These are phyloP conservation scores for Micrasema longulum DNA, from an alignment of 1,140 invertebrate species.

Conservation along the genomic window DNA sequence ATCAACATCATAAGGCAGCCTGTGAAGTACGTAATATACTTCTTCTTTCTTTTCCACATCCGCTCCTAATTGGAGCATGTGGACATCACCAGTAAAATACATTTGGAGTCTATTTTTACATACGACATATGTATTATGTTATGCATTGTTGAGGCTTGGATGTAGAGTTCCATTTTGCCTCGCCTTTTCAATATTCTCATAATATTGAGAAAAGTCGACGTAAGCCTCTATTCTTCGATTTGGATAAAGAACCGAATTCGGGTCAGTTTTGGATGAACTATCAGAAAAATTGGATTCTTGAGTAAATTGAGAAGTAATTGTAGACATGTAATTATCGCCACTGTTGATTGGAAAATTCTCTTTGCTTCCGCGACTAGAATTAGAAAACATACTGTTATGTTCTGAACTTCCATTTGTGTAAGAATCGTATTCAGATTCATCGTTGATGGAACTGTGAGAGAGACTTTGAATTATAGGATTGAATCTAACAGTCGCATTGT, in stretches of 20 bases:
- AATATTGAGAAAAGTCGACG: slow-evolving; percentile 88
- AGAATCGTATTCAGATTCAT: slow-evolving; percentile 49
- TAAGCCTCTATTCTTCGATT: slow-evolving; percentile 78
- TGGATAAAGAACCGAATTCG: slow-evolving; percentile 66
- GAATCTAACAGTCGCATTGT: slow-evolving; percentile 69
- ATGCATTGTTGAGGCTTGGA: slow-evolving; percentile 21
- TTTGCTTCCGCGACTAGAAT: slow-evolving; percentile 56
- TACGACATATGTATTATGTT: no score
- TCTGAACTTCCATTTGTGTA: slow-evolving; percentile 46
- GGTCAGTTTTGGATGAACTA: slow-evolving; percentile 47
- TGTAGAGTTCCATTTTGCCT: slow-evolving; percentile 71
- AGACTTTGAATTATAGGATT: slow-evolving; percentile 71
- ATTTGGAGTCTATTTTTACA: no score
- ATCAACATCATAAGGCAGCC: no score
- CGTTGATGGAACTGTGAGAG: slow-evolving; percentile 54
- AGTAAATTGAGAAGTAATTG: slow-evolving; percentile 51
- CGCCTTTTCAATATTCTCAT: slow-evolving; percentile 77
- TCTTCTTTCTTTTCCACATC: no score
- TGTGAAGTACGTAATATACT: no score
- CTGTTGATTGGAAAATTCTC: slow-evolving; percentile 56
- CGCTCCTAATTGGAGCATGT: no score
- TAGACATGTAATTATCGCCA: slow-evolving; percentile 56
- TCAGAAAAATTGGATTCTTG: slow-evolving; percentile 46
- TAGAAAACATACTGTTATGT: slow-evolving; percentile 25
- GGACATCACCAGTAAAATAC: no score